Percentiles rank a stretch among this genome's conserved stretches.
Evolutionary conservation across 2,113 vertebrate species (phyloP).

Genomic region (Piaya cayana): DNA sequence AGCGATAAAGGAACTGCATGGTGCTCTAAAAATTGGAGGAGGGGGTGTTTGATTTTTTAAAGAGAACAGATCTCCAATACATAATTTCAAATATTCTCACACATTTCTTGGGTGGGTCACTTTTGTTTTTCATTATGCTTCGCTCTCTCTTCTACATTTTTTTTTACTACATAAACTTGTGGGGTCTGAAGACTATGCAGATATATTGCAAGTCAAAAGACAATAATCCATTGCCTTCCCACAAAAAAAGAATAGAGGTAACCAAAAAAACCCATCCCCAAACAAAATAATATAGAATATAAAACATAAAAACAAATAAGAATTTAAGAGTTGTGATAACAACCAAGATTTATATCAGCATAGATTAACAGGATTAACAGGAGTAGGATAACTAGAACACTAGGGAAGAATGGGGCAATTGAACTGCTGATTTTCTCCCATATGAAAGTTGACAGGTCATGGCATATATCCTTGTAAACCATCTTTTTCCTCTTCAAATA

Average conservation of each 20-base stretch:
- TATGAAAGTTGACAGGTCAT: background rate
- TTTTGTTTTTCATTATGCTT: background rate
- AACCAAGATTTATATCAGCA: background rate
- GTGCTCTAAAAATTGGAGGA: background rate
- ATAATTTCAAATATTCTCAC: background rate
- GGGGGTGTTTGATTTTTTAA: background rate
- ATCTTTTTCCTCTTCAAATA: background rate
- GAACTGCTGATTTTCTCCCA: background rate
- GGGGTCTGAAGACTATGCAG: background rate
- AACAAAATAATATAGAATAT: background rate
- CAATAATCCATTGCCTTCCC: background rate
- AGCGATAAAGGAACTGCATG: background rate
- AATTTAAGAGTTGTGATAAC: background rate
- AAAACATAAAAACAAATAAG: background rate
- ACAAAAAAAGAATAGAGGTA: background rate
- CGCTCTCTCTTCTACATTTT: background rate
- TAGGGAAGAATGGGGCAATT: too few species aligned
- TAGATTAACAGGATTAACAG: background rate
- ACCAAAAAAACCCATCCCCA: background rate
- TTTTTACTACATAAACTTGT: background rate
- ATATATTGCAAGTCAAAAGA: background rate
- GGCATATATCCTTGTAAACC: background rate
- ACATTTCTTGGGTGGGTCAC: background rate
- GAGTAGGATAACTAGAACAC: too few species aligned
- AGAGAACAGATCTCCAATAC: background rate